Conservation (phyloP, 2,113 vertebrate species). For the Elachura formosa region DNA sequence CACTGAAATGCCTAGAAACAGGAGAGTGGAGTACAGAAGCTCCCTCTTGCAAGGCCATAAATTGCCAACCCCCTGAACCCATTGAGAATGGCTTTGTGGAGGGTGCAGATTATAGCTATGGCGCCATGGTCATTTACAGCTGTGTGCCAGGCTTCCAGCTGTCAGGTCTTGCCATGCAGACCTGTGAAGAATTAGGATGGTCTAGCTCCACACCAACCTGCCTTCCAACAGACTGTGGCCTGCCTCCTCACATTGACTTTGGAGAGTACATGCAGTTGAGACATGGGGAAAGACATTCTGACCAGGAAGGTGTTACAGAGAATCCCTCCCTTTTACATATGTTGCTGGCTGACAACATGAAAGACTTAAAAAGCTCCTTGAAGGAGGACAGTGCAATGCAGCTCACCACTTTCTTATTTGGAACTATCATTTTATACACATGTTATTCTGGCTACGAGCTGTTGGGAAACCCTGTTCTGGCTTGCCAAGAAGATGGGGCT, state of each 20-base stretch:
- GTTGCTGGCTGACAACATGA: background rate
- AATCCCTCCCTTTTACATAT: background rate
- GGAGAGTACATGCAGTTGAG: conserved; percentile 81
- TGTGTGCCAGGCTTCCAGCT: conserved; percentile 94
- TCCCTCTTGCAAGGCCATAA: conserved; percentile 84
- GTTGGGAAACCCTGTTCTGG: conserved; percentile 71
- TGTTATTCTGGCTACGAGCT: conserved; percentile 88
- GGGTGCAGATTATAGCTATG: conserved; percentile 91
- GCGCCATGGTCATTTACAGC: conserved; percentile 96
- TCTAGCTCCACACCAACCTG: conserved; percentile 84
- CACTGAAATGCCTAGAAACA: conserved; percentile 81
- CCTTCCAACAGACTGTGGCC: conserved; percentile 86
- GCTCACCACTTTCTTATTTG: conserved; percentile 79
- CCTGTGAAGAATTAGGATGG: conserved; percentile 92
- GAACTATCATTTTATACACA: conserved; percentile 79
- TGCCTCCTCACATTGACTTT: conserved; percentile 96
- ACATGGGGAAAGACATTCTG: conserved; percentile 34
- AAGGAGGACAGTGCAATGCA: conserved; percentile 26
- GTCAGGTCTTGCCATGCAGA: conserved; percentile 86
- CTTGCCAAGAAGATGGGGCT: conserved; percentile 87
- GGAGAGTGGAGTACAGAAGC: conserved; percentile 81
- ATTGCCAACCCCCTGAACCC: conserved; percentile 84
- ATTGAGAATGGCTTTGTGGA: conserved; percentile 96
- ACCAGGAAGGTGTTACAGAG: conserved; percentile 31
- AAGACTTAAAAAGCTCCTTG: background rate